Evolutionary conservation across 2,113 vertebrate species (phyloP), one percentile per base, ranked within the genome.

Genomic region (Lasiurus cinereus): DNA sequence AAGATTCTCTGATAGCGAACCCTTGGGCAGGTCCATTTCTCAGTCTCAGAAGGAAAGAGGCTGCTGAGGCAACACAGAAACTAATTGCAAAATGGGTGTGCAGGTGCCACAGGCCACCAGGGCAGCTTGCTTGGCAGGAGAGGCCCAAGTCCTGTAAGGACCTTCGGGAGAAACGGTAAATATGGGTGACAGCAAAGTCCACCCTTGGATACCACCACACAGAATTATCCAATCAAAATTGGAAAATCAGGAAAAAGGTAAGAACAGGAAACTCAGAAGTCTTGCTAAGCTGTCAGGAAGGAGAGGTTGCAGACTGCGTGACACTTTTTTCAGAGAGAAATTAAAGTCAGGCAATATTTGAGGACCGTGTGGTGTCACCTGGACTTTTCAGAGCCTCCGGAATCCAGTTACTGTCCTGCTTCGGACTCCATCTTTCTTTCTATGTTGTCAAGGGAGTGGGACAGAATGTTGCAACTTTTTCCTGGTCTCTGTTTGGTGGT

Each of bases 41-140:
- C 56, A 66, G 16, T 69, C 22, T 87, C 46, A 52, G 31, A 1
- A 0, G 18, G 48, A 62, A 79, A 94, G 36, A 59, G 8, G 48
- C 62, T n/a, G 64, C 62, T 31, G n/a, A n/a, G 82, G 46, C 54
- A 3, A 83, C 8, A 56, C 0, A 0, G 1, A 1, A 46, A 4
- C 1, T 0, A 6, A 13, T 29, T 86, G 69, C 21, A 43, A 84
- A 89, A 54, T 5, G 7, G 54, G 14, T 24, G 18, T 0, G 0
- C 29, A n/a, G 11, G 62, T 72, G n/a, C 82, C 29, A 2, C 0
- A 0, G 0, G 33, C 54, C 50, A 4, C 13, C 4, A 1, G 15
- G 29, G 66, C 84, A 83, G 9, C 66, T 93, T 24, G 22, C 56
- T 59, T 29, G 12, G 93, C 59, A 79, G 78, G n/a, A 83, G 31